Percentiles rank a stretch among this genome's conserved stretches.
Conservation (phyloP, 2,113 vertebrate genomes). For the Odontesthes bonariensis region DNA sequence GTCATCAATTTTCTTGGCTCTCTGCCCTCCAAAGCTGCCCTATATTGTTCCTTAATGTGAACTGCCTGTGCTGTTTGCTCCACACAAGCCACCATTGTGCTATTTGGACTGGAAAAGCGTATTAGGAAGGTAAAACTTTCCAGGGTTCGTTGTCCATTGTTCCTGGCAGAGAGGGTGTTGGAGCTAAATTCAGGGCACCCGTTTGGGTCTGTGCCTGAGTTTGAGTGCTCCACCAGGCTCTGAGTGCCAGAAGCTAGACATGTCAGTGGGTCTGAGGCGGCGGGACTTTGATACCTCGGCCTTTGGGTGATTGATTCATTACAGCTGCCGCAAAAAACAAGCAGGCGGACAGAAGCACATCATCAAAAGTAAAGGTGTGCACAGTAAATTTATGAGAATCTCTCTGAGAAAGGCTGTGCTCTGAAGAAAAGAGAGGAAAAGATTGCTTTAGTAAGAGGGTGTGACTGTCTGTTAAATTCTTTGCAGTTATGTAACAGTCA, state of each 20-base stretch:
- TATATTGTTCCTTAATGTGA: constrained; percentile 18
- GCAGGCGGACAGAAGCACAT: constrained; percentile 15
- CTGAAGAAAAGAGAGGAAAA: constrained; percentile 21
- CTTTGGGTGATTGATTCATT: constrained; percentile 48
- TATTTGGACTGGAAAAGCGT: constrained; percentile 49
- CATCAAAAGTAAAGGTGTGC: constrained; percentile 9
- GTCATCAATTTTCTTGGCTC: constrained; percentile 35
- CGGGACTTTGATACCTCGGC: constrained; percentile 20
- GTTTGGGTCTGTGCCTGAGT: constrained; percentile 49
- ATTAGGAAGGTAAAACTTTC: constrained; percentile 64
- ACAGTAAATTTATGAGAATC: constrained; percentile 25
- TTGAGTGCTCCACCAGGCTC: constrained; percentile 16
- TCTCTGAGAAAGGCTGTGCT: constrained; percentile 21
- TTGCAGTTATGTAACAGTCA: constrained; percentile 65
- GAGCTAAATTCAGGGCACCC: constrained; percentile 61
- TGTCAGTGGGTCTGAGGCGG: constrained; percentile 19
- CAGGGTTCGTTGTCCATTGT: constrained; percentile 54
- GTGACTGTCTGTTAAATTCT: constrained; percentile 52
- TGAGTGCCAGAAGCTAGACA: constrained; percentile 40
- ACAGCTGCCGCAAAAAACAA: constrained; percentile 3
- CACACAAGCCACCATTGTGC: constrained; percentile 54
- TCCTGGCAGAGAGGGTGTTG: constrained; percentile 60
- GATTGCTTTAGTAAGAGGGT: constrained; percentile 46
- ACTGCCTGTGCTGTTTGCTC: constrained; percentile 5
- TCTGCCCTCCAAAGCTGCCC: constrained; percentile 10